Evolutionary conservation across 2,797 vertebrate species (phyloP).

Genomic region (Esox masquinongy): DNA sequence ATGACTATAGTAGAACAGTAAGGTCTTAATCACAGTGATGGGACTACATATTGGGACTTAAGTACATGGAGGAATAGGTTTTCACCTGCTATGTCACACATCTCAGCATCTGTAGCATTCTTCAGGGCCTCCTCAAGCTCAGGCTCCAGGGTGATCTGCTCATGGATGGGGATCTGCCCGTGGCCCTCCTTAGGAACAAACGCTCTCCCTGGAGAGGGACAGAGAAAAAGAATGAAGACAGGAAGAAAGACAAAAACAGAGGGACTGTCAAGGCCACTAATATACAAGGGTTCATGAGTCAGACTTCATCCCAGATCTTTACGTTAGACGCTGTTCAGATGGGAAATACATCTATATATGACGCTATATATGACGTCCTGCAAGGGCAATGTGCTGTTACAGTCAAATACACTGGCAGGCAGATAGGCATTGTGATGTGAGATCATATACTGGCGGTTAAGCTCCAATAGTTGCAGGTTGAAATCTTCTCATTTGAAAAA

Average conservation of each 20-base stretch:
- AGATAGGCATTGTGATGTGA: no score
- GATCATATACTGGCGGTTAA: no score
- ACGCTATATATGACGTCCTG: no score
- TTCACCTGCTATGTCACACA: constrained; percentile 95
- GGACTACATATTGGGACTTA: no score
- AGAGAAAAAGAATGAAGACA: background rate
- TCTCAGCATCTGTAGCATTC: constrained; percentile 91
- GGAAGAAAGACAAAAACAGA: background rate
- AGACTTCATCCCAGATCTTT: background rate
- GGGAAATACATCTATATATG: no score
- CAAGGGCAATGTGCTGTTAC: no score
- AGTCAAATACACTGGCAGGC: no score
- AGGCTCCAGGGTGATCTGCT: constrained; percentile 90
- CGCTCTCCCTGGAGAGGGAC: constrained; percentile 76
- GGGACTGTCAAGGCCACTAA: background rate
- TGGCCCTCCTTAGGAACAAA: constrained; percentile 81
- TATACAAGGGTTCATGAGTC: background rate
- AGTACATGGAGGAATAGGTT: background rate
- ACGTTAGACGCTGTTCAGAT: no score
- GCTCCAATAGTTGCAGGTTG: no score
- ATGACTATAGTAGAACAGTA: no score
- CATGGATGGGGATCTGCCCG: constrained; percentile 78
- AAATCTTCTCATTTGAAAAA: no score
- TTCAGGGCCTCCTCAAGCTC: constrained; percentile 94
- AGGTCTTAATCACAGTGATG: no score